Evolutionary conservation across 2,797 vertebrate species (phyloP), one percentile per base, ranked within the genome.

Genomic region (Coranthus polyacanthus): DNA sequence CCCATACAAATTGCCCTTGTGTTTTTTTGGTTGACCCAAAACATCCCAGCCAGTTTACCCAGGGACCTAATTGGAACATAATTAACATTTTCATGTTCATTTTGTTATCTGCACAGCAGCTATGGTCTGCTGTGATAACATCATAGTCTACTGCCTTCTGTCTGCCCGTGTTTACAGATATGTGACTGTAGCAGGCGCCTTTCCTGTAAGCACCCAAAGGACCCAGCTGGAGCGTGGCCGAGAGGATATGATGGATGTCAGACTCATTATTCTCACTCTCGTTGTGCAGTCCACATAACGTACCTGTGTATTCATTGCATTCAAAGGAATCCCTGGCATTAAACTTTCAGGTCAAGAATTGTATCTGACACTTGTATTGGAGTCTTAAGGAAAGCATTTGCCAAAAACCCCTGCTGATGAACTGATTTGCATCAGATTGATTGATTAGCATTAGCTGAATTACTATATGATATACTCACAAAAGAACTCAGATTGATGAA

Each of bases 101-200:
- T 78, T 17, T 70, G 63, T 75, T 81, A 69, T 87, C 67, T 78
- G 57, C 58, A 68, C 55, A 17, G 52, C 36, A 21, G 83, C 77
- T 82, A 84, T 82, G 80, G 83, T 86, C 68, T 68, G 54, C 32
- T 8, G 47, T 12, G 89, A 92, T 92, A 92, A 63, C 82, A 90
- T 91, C 82, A 3, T 26, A n/a, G 5, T 54, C 68, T 34, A 63
- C 78, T 79, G 84, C 87, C 83, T 63, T 29, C 81, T 24, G 64
- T 87, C 87, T 90, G 78, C 79, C 67, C 55, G 5, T 88, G 88
- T 91, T 92, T 92, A 90, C 81, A 88, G 69, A 87, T 75, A 80
- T 78, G 75, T 84, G 76, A 78, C 68, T 10, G 43, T 36, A 50
- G 61, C 76, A 81, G 71, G 81, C 73, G 79, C 84, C 87, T 84